Conservation (phyloP, 2,888 invertebrate species). For the Alentia gelatinosa region DNA sequence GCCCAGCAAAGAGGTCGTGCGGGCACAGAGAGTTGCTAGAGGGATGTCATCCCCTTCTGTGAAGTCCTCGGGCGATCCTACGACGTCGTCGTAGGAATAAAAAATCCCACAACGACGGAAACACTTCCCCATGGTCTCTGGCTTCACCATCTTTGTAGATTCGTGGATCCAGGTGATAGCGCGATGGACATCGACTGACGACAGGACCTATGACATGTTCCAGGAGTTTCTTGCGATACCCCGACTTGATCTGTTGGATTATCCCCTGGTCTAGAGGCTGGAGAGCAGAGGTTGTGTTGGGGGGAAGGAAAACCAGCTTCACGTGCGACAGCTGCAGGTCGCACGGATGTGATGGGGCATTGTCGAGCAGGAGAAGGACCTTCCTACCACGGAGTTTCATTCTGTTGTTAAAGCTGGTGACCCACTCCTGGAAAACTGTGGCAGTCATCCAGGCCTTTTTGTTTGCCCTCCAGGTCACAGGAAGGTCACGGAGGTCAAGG, state of each 20-base stretch:
- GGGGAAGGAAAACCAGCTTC: background rate
- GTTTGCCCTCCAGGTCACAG: too few species aligned
- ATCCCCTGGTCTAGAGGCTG: conserved; percentile 45
- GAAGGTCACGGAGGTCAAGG: too few species aligned
- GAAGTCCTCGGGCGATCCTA: too few species aligned
- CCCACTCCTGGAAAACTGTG: background rate
- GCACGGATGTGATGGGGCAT: background rate
- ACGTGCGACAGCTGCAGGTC: background rate
- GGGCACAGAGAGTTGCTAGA: too few species aligned
- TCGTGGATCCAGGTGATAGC: too few species aligned
- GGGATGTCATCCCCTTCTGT: too few species aligned
- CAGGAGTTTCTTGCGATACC: background rate
- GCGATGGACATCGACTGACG: too few species aligned
- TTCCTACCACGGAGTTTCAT: background rate
- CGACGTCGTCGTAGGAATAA: too few species aligned
- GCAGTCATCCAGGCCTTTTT: conserved; percentile 41
- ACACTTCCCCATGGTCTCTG: too few species aligned
- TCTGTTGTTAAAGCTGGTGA: background rate
- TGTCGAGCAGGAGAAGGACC: conserved; percentile 8
- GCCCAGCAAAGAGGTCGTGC: too few species aligned
- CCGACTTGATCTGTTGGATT: background rate
- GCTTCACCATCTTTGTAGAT: too few species aligned
- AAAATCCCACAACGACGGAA: too few species aligned
- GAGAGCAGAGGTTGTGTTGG: background rate
- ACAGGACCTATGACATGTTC: background rate